These are phyloP conservation scores for Mesitornis unicolor DNA, from an alignment of 2,113 vertebrate species.

Conservation along the genomic window DNA sequence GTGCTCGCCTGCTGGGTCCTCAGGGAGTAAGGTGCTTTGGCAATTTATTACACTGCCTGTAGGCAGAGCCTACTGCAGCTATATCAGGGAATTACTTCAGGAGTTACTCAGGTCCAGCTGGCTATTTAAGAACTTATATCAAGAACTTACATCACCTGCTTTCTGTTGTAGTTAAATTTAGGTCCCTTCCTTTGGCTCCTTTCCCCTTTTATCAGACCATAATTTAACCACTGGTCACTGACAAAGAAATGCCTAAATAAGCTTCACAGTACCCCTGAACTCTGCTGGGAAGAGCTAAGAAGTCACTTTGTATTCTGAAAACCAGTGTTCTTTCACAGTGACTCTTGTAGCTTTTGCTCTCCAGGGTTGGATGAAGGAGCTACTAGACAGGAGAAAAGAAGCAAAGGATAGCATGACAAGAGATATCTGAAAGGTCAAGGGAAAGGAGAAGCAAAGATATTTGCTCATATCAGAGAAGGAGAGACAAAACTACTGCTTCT, in stretches of 20 bases:
- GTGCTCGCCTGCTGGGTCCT: background rate
- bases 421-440: background rate
- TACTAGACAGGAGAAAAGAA: background rate
- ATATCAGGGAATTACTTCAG: constrained; percentile 49
- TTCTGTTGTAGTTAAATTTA: constrained; percentile 38
- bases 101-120: constrained; percentile 49
- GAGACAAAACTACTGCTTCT: background rate
- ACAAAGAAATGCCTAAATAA: background rate
- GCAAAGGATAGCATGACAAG: background rate
- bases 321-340: background rate
- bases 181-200: background rate
- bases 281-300: background rate
- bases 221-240: background rate
- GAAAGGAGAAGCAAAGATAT: background rate
- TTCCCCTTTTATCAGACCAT: constrained; percentile 8
- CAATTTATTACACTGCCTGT: constrained; percentile 48
- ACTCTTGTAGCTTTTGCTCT: background rate
- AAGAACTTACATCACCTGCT: constrained; percentile 43
- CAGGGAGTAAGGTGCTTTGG: background rate
- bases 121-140: constrained; percentile 21
- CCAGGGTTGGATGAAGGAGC: background rate
- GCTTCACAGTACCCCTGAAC: background rate
- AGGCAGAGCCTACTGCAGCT: background rate
- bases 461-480: background rate
- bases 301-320: background rate